These are phyloP conservation scores for Oophaga pumilio DNA, from an alignment of 2,113 vertebrate genomes.

Conservation along the genomic window DNA sequence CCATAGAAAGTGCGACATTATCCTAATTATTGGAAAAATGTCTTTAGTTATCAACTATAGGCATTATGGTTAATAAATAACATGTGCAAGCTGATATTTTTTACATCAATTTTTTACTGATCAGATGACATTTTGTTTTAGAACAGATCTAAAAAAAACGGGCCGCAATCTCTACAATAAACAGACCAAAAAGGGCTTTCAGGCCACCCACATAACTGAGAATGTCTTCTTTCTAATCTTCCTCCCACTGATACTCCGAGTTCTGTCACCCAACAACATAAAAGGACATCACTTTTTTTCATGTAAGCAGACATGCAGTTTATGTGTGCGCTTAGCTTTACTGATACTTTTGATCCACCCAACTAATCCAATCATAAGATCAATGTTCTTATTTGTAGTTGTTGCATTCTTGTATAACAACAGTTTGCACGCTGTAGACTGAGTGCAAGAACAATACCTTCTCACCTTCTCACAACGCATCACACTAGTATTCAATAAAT, in stretches of 20 bases:
- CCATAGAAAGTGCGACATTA: background rate
- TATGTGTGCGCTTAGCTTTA: background rate
- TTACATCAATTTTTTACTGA: background rate
- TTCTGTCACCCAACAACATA: background rate
- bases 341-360: background rate
- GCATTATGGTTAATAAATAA: background rate
- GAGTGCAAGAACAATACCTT: no score
- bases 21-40: background rate
- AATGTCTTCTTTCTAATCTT: background rate
- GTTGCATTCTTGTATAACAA: background rate
- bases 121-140: background rate
- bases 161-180: background rate
- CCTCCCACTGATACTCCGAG: background rate
- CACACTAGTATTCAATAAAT: no score
- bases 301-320: background rate
- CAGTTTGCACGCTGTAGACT: background rate
- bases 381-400: background rate
- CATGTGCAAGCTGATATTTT: background rate
- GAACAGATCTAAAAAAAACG: background rate
- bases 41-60: background rate
- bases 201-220: background rate
- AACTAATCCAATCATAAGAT: background rate
- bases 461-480: no score
- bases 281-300: background rate
- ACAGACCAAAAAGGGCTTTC: background rate